Evolutionary conservation across 2,888 invertebrate genomes (phyloP), one percentile per base, ranked within the genome.

Genomic region (Calliphora vomitoria): DNA sequence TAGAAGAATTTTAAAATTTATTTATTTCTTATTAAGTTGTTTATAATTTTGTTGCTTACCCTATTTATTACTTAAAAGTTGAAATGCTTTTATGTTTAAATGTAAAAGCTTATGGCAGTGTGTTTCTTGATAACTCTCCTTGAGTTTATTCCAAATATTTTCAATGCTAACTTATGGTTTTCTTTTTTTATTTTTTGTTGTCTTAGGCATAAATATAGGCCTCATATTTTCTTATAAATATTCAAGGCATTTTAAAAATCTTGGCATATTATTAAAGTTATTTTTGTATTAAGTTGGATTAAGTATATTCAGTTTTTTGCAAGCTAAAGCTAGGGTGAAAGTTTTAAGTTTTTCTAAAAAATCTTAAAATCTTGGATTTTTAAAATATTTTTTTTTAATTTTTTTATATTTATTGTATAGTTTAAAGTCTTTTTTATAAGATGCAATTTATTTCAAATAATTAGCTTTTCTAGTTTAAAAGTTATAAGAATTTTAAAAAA

Each of bases 221-320:
- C 2, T 20, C 58, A 72, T 58, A 58, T 58, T 74, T 74, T 58
- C 41, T 74, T 74, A 74, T 41, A 58, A 58, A 58, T 72, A 58
- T 58, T n/a, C 3, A 25, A 41, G 6, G 18, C 8, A 41, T 18
- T 72, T 72, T 41, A 8, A 66, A 41, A 53, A 18, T 53, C 11
- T 53, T 50, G 25, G 13, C 25, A 25, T 11, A 11, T 13, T 47
- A 47, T 47, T 47, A 13, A 47, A 47, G 13, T 8, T 4, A 47
- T 10, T 47, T 47, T 47, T 47, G 8, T 13, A 47, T 0, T 4
- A 47, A 47, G 10, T 10, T 8, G 1, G 0, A 0, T 38, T 38
- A 38, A 38, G 25, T 25, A 25, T 25, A 25, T 25, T 25, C 1
- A 25, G 25, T 25, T 25, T 25, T 25, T 25, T 25, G 25, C 25